Conservation (phyloP, 1,140 invertebrate species). For the Diorhabda carinulata region DNA sequence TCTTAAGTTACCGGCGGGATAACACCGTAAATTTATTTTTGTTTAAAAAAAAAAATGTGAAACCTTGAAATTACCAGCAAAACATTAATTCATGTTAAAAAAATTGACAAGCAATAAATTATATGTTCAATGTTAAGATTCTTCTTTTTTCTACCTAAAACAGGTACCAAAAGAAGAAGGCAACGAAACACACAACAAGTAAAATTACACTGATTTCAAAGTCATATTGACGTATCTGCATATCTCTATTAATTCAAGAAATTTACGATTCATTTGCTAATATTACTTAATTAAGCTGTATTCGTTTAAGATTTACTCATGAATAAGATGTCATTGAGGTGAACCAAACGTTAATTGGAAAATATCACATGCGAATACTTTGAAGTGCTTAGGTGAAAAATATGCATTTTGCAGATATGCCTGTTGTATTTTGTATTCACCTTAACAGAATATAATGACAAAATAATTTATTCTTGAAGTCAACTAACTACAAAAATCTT, state of each 20-base stretch:
- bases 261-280: neutral
- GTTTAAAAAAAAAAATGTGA: no score
- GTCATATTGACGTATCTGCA: neutral
- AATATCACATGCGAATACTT: neutral
- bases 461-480: no score
- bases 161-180: neutral
- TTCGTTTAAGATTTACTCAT: neutral
- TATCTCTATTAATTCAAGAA: neutral
- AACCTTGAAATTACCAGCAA: no score
- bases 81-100: no score
- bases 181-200: neutral
- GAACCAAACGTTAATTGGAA: neutral
- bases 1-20: no score
- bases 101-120: no score
- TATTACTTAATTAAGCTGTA: neutral
- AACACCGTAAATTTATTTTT: no score
- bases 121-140: no score
- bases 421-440: neutral
- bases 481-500: no score
- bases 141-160: no score
- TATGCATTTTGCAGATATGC: conserved; percentile 4
- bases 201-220: neutral
- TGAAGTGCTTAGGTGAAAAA: neutral
- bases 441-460: no score
- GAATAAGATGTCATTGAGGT: neutral